phyloP scores from a whole-genome alignment of 2,113 vertebrate genomes.

The Lipophrys pholis region DNA sequence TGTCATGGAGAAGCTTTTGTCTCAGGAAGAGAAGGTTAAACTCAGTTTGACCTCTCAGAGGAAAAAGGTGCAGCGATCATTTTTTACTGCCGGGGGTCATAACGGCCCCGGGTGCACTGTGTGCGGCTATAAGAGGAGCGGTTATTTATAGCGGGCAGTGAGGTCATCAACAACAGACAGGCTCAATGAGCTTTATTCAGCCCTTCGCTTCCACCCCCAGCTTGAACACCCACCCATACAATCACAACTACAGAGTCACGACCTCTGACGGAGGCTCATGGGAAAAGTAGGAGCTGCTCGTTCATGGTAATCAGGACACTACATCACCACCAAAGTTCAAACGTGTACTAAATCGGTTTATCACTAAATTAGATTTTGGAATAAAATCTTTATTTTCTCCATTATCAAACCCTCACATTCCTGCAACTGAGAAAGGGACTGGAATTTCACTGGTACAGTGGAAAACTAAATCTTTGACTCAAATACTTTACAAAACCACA shows the following conservation, averaged over 20 bases:
- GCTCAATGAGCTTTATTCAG: constrained; percentile 66
- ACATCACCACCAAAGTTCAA: constrained; percentile 35
- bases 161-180: constrained; percentile 56
- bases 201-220: constrained; percentile 40
- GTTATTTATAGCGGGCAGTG: constrained; percentile 67
- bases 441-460: too few species aligned
- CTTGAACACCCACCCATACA: constrained; percentile 18
- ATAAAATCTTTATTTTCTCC: too few species aligned
- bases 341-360: not conserved
- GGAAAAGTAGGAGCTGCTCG: constrained; percentile 64
- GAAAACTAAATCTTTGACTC: too few species aligned
- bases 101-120: constrained; percentile 28
- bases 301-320: constrained; percentile 64
- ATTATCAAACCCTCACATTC: too few species aligned
- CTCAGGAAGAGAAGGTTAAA: constrained; percentile 31
- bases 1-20: not conserved
- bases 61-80: constrained; percentile 30
- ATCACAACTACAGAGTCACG: constrained; percentile 27
- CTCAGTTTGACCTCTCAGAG: constrained; percentile 46
- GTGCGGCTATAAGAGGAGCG: not conserved
- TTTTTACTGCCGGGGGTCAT: constrained; percentile 36
- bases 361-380: too few species aligned
- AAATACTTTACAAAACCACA: too few species aligned
- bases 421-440: too few species aligned
- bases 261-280: constrained; percentile 64